Evolutionary conservation across 2,888 invertebrate species (phyloP).

Genomic region (Minunthozetes semirufus): DNA sequence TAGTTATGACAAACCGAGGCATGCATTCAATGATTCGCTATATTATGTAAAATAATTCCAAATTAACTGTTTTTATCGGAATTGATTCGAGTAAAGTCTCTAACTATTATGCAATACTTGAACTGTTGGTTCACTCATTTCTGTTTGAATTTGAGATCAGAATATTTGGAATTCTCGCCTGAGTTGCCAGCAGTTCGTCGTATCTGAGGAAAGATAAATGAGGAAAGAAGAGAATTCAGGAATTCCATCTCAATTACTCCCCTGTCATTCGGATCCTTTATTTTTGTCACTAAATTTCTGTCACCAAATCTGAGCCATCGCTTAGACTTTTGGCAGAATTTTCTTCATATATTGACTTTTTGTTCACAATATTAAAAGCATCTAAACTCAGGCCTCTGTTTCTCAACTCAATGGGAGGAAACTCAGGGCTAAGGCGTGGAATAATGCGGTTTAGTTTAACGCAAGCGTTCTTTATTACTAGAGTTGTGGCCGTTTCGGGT

Average conservation of each 20-base stretch:
- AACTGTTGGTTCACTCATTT: neutral
- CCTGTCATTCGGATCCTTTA: constrained; percentile 18
- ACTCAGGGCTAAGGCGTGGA: constrained; percentile 1
- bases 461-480: constrained; percentile 21
- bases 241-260: constrained; percentile 32
- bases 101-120: too few relatives aligned
- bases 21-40: too few relatives aligned
- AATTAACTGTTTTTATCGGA: too few relatives aligned
- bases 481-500: neutral
- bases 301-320: constrained; percentile 30
- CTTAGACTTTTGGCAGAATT: constrained; percentile 11
- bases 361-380: constrained; percentile 23
- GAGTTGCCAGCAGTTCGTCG: constrained; percentile 24
- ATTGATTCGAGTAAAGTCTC: too few relatives aligned
- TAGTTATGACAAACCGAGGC: too few relatives aligned
- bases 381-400: constrained; percentile 6
- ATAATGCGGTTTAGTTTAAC: constrained; percentile 25
- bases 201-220: constrained; percentile 31
- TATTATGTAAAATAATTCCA: too few relatives aligned
- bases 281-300: constrained; percentile 19
- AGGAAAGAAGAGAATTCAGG: constrained; percentile 18
- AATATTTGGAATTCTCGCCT: constrained; percentile 27
- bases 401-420: constrained; percentile 4
- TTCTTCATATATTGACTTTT: constrained; percentile 32
- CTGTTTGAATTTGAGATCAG: neutral